Conservation (phyloP, 2,888 invertebrate species). For the Bhutanitis thaidina region DNA sequence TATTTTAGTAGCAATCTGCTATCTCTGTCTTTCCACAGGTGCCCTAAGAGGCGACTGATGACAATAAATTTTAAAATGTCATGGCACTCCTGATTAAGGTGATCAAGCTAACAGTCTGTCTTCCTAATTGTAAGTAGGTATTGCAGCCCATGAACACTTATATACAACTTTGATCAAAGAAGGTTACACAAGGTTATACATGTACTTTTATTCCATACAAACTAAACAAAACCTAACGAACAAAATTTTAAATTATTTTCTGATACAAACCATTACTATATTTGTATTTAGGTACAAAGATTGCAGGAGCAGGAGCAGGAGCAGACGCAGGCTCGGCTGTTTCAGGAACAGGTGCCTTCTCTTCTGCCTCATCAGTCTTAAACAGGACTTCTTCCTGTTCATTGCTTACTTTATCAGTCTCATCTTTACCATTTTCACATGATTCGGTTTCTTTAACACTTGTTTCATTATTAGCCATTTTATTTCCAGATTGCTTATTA, state of each 20-base stretch:
- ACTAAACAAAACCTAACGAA: too few species aligned
- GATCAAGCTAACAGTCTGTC: too few species aligned
- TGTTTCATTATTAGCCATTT: conserved; percentile 49
- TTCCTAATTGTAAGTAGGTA: too few species aligned
- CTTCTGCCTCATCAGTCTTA: conserved; percentile 27
- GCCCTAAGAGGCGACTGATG: too few species aligned
- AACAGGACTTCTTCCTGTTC: conserved; percentile 39
- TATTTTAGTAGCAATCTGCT: too few species aligned
- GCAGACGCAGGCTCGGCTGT: conserved; percentile 25
- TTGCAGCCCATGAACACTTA: too few species aligned
- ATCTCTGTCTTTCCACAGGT: too few species aligned
- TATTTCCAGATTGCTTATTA: conserved; percentile 55
- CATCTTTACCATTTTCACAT: conserved; percentile 71
- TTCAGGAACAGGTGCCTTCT: conserved; percentile 16
- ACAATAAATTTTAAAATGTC: too few species aligned
- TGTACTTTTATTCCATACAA: too few species aligned
- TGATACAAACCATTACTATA: conserved; percentile 54
- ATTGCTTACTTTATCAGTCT: conserved; percentile 71
- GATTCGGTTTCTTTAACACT: conserved; percentile 50
- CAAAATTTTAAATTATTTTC: background rate
- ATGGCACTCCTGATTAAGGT: too few species aligned
- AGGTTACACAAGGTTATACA: too few species aligned
- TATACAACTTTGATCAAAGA: too few species aligned
- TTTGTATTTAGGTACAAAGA: conserved; percentile 68
- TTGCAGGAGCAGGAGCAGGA: conserved; percentile 26